Conservation (phyloP, 1,140 invertebrate species). For the Andrena cerasifolii region DNA sequence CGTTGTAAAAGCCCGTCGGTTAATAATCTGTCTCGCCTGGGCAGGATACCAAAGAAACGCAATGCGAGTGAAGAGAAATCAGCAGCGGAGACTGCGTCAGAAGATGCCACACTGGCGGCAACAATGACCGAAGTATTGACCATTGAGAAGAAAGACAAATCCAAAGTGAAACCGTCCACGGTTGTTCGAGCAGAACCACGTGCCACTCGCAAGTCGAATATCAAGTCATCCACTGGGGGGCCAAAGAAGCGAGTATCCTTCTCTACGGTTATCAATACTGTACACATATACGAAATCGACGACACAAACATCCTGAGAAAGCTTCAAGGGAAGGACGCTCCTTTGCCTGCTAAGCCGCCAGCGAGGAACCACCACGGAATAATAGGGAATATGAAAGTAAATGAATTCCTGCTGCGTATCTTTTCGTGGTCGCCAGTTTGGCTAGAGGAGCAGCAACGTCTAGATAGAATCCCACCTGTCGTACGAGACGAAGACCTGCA, state of each 20-base stretch:
- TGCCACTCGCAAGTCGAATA: neutral
- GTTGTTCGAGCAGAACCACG: constrained; percentile 21
- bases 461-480: constrained; percentile 62
- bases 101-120: neutral
- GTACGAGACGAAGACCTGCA: constrained; percentile 51
- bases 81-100: neutral
- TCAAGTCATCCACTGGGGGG: neutral
- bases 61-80: neutral
- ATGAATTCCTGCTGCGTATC: constrained; percentile 68
- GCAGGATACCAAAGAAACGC: constrained; percentile 24
- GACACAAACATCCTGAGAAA: constrained; percentile 65
- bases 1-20: neutral
- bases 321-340: constrained; percentile 62
- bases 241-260: constrained; percentile 66
- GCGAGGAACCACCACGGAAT: neutral
- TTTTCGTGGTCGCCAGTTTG: constrained; percentile 73
- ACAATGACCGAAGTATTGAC: neutral
- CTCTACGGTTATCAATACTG: constrained; percentile 30
- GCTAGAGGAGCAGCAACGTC: constrained; percentile 69
- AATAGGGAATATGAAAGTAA: constrained; percentile 58
- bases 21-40: neutral
- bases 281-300: constrained; percentile 67
- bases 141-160: neutral
- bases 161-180: too few species aligned
- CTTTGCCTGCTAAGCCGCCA: constrained; percentile 32